Conservation (phyloP, 2,113 vertebrate species). For the Scomber scombrus region DNA sequence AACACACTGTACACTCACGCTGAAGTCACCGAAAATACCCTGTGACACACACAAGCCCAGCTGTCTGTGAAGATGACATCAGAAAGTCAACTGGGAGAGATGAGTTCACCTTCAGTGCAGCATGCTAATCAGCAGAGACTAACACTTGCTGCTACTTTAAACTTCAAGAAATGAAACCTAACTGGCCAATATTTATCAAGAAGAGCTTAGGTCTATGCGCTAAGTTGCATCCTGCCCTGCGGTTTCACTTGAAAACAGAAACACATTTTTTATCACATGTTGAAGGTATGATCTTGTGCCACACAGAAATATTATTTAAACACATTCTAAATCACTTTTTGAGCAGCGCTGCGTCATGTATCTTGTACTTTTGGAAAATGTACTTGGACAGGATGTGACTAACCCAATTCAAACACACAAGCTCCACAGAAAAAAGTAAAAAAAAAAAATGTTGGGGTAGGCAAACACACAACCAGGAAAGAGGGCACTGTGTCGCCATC, state of each 20-base stretch:
- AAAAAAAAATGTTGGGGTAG: constrained; percentile 24
- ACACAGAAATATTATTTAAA: neutral
- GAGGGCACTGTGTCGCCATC: constrained; percentile 76
- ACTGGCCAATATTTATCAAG: neutral
- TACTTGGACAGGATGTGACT: constrained; percentile 66
- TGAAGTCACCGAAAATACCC: constrained; percentile 80
- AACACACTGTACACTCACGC: constrained; percentile 63
- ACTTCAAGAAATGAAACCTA: constrained; percentile 1
- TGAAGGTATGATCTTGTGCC: constrained; percentile 6
- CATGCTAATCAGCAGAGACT: constrained; percentile 26
- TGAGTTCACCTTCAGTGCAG: constrained; percentile 68
- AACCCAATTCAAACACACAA: constrained; percentile 58
- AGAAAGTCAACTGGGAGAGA: constrained; percentile 72
- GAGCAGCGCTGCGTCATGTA: neutral
- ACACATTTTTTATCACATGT: constrained; percentile 4
- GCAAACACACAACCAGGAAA: constrained; percentile 68
- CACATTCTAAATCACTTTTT: constrained; percentile 4
- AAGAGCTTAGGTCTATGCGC: neutral
- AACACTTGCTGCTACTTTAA: neutral
- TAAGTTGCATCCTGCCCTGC: too few relatives aligned
- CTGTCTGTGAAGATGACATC: constrained; percentile 75
- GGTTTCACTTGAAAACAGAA: neutral
- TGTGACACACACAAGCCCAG: constrained; percentile 73
- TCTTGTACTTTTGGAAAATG: constrained; percentile 49
- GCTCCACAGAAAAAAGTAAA: constrained; percentile 6